Evolutionary conservation across 2,888 invertebrate species (phyloP).

Genomic region (Erpobdella octoculata): DNA sequence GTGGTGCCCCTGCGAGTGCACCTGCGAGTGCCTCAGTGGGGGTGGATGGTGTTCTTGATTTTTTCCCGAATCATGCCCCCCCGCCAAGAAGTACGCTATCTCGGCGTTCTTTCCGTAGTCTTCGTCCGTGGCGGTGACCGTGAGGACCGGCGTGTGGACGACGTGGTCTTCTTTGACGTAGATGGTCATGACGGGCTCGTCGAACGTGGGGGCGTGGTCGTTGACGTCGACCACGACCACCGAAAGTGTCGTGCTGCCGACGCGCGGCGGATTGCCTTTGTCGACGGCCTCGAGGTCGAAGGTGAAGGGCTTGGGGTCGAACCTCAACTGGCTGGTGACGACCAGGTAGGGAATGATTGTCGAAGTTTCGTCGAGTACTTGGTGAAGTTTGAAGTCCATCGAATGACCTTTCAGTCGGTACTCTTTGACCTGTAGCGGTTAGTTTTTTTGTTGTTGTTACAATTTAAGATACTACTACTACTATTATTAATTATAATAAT

Average conservation of each 20-base stretch:
- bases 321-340: constrained; percentile 37
- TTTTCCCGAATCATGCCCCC: no score
- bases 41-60: no score
- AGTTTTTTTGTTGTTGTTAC: background rate
- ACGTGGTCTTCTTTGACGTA: constrained; percentile 38
- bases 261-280: constrained; percentile 35
- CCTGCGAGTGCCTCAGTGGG: background rate
- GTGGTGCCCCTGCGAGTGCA: background rate
- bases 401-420: constrained; percentile 7
- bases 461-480: no score
- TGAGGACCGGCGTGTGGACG: constrained; percentile 37
- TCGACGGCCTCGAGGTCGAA: constrained; percentile 34
- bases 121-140: constrained; percentile 38
- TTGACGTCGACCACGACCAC: constrained; percentile 40
- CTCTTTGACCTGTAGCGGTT: background rate
- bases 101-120: constrained; percentile 37
- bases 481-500: no score
- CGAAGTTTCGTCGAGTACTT: background rate
- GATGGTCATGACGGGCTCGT: background rate
- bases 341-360: constrained; percentile 19
- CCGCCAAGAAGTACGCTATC: constrained; percentile 27
- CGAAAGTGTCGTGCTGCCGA: constrained; percentile 36
- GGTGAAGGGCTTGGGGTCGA: constrained; percentile 37
- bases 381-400: constrained; percentile 12
- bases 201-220: constrained; percentile 40